Evolutionary conservation across 2,888 invertebrate species (phyloP), one percentile per base, ranked within the genome.

Genomic region (Steinernema scapterisci): DNA sequence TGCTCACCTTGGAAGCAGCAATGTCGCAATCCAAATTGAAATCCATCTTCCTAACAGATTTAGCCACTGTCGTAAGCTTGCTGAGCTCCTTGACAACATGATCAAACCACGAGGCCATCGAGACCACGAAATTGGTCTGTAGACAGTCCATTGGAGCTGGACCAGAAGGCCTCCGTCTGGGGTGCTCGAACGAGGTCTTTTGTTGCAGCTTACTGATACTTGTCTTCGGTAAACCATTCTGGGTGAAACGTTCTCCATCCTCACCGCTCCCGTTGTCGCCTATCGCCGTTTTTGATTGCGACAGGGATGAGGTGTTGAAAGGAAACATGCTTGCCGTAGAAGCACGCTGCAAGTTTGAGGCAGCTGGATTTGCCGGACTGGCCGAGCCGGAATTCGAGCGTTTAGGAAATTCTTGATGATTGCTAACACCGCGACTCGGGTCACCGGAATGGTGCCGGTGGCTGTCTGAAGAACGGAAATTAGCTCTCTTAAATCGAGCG

Each of bases 71-170:
- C 13, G 77, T 73, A 21, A 70, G 70, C 23, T 73, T 72, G 43
- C 25, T 73, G 51, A 76, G n/a, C 74, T 71, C 54, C 56, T 73
- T 52, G 43, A 73, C 74, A 1, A 74, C 74, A 46, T 51, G 63
- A 19, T 77, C 76, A 19, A 79, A 76, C 79, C 79, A 79, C n/a
- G 73, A 73, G n/a, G 75, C 78, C 21, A 78, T 76, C 1, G 78
- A 70, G 27, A 70, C 54, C 1, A 73, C 79, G 74, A 79, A 79
- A 38, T 78, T 79, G 6, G 25, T 48, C 23, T 74, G 70, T n/a
- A 78, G 70, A 44, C 54, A 79, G 25, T 78, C 78, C 25, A 38
- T 48, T 16, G 70, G 13, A 5, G 44, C 52, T 1, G 31, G 31
- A 5, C 63, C 63, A 5, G 63, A 63, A 2, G 63, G 63, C 11